These are phyloP conservation scores for Saccostrea glomerata DNA, from an alignment of 1,140 invertebrate genomes.

Conservation along the genomic window DNA sequence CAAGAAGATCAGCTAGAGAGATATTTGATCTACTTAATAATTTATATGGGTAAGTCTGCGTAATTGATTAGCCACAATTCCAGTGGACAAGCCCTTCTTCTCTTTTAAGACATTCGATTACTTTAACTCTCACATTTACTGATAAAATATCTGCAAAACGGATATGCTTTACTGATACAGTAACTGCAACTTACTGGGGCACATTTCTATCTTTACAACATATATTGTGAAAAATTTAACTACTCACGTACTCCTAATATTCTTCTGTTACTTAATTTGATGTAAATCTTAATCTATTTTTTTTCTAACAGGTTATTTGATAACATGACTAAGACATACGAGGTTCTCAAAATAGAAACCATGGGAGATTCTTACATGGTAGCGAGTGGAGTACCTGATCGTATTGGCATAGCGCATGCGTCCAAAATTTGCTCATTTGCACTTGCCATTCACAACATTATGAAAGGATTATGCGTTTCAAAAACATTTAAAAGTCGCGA, in stretches of 20 bases:
- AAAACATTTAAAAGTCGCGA: conserved; percentile 89
- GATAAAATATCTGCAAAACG: too few species aligned
- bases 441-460: conserved; percentile 84
- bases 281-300: background rate
- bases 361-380: conserved; percentile 97
- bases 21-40: conserved; percentile 49
- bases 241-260: too few species aligned
- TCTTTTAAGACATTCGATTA: too few species aligned
- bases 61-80: too few species aligned
- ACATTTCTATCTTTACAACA: too few species aligned
- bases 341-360: conserved; percentile 95
- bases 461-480: conserved; percentile 85
- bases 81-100: too few species aligned
- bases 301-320: conserved; percentile 37
- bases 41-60: conserved; percentile 39
- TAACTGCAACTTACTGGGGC: too few species aligned
- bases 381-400: conserved; percentile 90
- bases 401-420: conserved; percentile 87
- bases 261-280: too few species aligned
- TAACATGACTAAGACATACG: conserved; percentile 86
- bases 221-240: too few species aligned
- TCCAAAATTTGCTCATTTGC: conserved; percentile 86
- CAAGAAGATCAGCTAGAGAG: conserved; percentile 87
- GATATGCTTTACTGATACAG: too few species aligned
- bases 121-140: too few species aligned